Base-by-base conservation (phyloP, 1,140 invertebrate genomes). In the Galleria mellonella region DNA sequence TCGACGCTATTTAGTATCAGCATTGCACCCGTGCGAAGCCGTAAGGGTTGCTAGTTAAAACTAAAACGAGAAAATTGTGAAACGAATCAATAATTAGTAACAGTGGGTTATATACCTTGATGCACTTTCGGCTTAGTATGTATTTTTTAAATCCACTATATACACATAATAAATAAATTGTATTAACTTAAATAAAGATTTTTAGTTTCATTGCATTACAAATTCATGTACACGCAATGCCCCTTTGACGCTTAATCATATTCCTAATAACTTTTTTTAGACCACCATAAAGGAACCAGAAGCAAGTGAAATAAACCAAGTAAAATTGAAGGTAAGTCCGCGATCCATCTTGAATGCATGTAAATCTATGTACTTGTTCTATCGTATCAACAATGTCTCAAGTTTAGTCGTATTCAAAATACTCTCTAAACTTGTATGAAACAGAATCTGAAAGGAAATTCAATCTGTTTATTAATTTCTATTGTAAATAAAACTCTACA, bases 241-340 rank as follows among this genome's bases (percentile, higher is more conserved):
- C 51, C 53, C 14, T 17, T 40, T 55, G 17, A 54, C 43, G 72
- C 69, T 76, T 78, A 75, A 49, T 62, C 36, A 55, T 35, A 43
- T 41, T 42, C 56, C 60, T 14, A 60, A 55, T 63, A 68, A 77
- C 55, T 72, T 72, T 73, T 82, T 84, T 71, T 77, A 83, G 78
- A 67, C 62, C 29, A 63, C 59, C 47, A 52, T 81, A 39, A 72
- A 76, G 55, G 64, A 73, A 66, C 63, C 66, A 51, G 65, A 71
- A 68, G 51, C 48, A 17, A 62, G 51, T 33, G 56, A 79, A 64
- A 47, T 83, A 46, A 71, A 72, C 35, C 62, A 77, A 67, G 50
- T 84, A 36, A 83, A 81, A 58, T 52, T 84, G 10, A 84, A 82
- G 78, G 81, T 84, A 71, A 84, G 75, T 67, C 54, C 41, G 39